These are phyloP conservation scores for Struthio camelus DNA, from an alignment of 2,113 vertebrate genomes.

Conservation along the genomic window DNA sequence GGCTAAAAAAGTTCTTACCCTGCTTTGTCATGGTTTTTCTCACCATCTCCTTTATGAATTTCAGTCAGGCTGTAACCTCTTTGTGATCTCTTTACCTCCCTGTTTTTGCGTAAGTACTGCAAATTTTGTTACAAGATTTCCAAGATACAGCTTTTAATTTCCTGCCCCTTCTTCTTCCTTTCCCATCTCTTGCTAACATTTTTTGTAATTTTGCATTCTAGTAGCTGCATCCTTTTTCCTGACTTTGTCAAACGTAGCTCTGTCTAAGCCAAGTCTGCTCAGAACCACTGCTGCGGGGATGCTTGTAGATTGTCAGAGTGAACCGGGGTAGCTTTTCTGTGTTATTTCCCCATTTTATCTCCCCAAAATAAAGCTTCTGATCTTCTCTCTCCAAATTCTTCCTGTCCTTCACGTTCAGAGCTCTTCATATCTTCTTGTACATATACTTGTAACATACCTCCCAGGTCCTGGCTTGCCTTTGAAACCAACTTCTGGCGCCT, in stretches of 20 bases:
- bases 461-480: not conserved
- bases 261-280: not conserved
- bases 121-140: not conserved
- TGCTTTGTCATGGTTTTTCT: not conserved
- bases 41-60: not conserved
- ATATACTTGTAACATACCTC: not conserved
- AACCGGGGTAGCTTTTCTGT: not conserved
- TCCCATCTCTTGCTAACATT: not conserved
- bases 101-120: not conserved
- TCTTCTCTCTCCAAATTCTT: not conserved
- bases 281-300: not conserved
- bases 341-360: not conserved
- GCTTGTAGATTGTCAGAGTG: not conserved
- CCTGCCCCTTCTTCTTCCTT: too few relatives aligned
- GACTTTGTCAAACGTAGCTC: not conserved
- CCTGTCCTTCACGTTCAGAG: not conserved
- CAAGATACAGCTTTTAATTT: not conserved
- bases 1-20: not conserved
- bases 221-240: not conserved
- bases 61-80: not conserved
- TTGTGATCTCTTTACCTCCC: not conserved
- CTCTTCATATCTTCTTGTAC: not conserved
- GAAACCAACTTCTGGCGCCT: not conserved
- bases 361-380: not conserved
- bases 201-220: not conserved